phyloP scores from a whole-genome alignment of 2,888 invertebrate species.

The Sinodicranocentrus sp. region DNA sequence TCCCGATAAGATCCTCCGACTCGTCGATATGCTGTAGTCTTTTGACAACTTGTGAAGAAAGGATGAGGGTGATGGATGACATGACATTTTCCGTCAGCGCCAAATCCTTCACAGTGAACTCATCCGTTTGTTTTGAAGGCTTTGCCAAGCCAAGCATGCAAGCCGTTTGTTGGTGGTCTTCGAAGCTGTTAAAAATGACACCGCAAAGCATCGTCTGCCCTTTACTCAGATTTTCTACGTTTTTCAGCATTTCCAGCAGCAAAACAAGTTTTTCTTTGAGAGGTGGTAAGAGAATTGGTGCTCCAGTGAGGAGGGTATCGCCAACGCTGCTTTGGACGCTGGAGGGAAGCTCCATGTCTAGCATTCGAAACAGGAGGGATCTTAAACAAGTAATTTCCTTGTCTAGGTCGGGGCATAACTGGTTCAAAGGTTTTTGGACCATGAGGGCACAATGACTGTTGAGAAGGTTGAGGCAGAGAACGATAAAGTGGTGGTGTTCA shows the following conservation, averaged over 20 bases:
- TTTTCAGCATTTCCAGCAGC: constrained; percentile 81
- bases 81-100: constrained; percentile 71
- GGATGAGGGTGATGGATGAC: constrained; percentile 69
- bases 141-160: constrained; percentile 81
- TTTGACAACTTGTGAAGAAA: constrained; percentile 76
- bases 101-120: constrained; percentile 69
- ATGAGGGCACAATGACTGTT: constrained; percentile 82
- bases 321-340: constrained; percentile 81
- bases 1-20: constrained; percentile 56
- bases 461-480: constrained; percentile 81
- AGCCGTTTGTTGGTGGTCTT: constrained; percentile 82
- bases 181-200: constrained; percentile 82
- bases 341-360: constrained; percentile 78
- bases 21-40: constrained; percentile 76
- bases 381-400: constrained; percentile 81
- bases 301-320: constrained; percentile 82
- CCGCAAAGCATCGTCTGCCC: constrained; percentile 83
- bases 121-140: constrained; percentile 65
- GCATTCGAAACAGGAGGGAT: constrained; percentile 80
- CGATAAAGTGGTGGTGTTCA: constrained; percentile 82
- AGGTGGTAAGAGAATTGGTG: constrained; percentile 82
- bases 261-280: constrained; percentile 82
- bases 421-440: constrained; percentile 78
- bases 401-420: constrained; percentile 80
- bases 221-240: constrained; percentile 81